phyloP scores from a whole-genome alignment of 2,888 invertebrate genomes.

The Achlya flavicornis region DNA sequence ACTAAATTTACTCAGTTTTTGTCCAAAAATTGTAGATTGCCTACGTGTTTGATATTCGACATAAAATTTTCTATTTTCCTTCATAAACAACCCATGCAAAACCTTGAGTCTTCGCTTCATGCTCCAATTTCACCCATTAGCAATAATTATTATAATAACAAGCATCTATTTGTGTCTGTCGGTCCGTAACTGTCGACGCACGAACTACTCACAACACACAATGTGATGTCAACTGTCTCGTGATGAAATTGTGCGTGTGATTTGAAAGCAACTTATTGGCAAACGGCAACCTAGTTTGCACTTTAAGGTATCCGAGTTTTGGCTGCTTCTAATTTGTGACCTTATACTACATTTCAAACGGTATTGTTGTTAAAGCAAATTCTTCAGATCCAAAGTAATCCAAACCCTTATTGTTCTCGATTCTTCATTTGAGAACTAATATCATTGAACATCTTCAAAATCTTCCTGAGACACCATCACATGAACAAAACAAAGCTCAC shows the following conservation, averaged over 20 bases:
- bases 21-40: too few species aligned
- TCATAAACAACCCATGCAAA: neutral
- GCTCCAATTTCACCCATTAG: constrained; percentile 5
- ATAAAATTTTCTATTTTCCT: neutral
- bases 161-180: constrained; percentile 11
- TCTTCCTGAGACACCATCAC: too few species aligned
- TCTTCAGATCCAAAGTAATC: too few species aligned
- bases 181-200: constrained; percentile 12
- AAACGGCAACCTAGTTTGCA: neutral
- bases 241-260: constrained; percentile 9
- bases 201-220: constrained; percentile 4
- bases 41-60: neutral
- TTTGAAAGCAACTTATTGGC: neutral
- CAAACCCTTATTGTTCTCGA: too few species aligned
- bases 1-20: too few species aligned
- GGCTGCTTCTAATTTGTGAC: neutral
- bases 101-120: constrained; percentile 2
- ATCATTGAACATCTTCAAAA: neutral
- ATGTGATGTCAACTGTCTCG: constrained; percentile 8
- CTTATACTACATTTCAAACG: neutral
- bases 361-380: too few species aligned
- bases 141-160: constrained; percentile 11
- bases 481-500: neutral
- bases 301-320: neutral
- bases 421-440: neutral